Base-by-base conservation (phyloP, 1,140 invertebrate species). In the Aphis gossypii region DNA sequence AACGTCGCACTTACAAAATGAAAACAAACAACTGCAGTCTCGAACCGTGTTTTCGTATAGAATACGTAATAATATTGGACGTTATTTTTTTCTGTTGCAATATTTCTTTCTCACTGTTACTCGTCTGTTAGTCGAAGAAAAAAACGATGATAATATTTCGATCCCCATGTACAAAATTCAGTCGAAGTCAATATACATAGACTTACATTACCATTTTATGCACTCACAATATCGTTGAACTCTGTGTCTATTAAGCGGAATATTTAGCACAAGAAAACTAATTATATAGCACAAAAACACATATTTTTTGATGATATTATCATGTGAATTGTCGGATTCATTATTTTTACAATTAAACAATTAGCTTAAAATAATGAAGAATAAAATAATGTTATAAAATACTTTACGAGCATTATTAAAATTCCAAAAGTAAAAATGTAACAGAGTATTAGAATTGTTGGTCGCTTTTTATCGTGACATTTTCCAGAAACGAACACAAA, bases 251-350 rank as follows among this genome's bases (percentile, higher is more conserved):
- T 76, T n/a, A 76, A 14, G 4, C 18, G 14, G 30, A 4, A 6
- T 76, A 18, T 76, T 76, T 68, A n/a, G n/a, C n/a, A n/a, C 5
- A n/a, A 18, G 4, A n/a, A 11, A 68, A 18, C 11, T 76, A n/a
- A n/a, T n/a, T 76, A 18, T 6, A 30, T 30, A 60, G 9, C 56
- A 35, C 0, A 4, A 60, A 60, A 11, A 14, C 30, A n/a, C 11
- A 76, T 76, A 20, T n/a, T 76, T 76, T 14, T n/a, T 51, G 14
- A 20, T 18, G 60, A 68, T 68, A 18, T 18, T n/a, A 68, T 18
- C 18, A 68, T 14, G 4, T 1, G 0, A 1, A n/a, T n/a, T 5
- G 30, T n/a, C n/a, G 4, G n/a, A n/a, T 14, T 0, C 14, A 14
- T 68, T n/a, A 18, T 18, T 68, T n/a, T 68, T 68, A 68, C 18